phyloP scores from a whole-genome alignment of 2,113 vertebrate genomes.

The Bufo gargarizans region DNA sequence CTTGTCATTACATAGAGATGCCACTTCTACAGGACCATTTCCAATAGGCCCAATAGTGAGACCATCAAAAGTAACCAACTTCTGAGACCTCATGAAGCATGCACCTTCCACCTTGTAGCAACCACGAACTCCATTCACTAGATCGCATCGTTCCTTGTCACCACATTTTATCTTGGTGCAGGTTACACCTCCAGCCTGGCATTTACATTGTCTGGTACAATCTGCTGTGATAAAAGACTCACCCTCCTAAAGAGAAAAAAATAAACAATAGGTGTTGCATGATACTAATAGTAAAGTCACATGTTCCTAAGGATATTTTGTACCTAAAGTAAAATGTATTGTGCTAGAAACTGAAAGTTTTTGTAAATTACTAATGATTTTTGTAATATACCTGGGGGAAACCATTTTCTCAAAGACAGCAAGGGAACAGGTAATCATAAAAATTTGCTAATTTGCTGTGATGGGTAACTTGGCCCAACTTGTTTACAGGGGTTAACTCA shows the following conservation, averaged over 20 bases:
- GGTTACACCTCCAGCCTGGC: slow-evolving; percentile 55
- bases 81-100: slow-evolving; percentile 58
- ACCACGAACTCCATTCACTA: slow-evolving; percentile 56
- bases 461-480: too few relatives aligned
- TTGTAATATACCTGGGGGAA: too few relatives aligned
- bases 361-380: too few relatives aligned
- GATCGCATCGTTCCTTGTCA: slow-evolving; percentile 28
- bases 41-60: background rate
- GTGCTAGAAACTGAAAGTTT: too few relatives aligned
- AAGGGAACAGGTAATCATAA: too few relatives aligned
- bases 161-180: slow-evolving; percentile 50
- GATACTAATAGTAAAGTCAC: too few relatives aligned
- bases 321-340: too few relatives aligned
- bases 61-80: slow-evolving; percentile 64
- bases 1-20: slow-evolving; percentile 57
- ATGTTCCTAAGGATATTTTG: too few relatives aligned
- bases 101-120: slow-evolving; percentile 55
- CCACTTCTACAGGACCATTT: slow-evolving; percentile 62
- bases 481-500: too few relatives aligned
- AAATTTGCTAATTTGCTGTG: too few relatives aligned
- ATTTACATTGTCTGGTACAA: slow-evolving; percentile 61
- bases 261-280: too few relatives aligned
- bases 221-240: slow-evolving; percentile 8
- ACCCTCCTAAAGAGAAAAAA: background rate
- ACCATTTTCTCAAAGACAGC: too few relatives aligned